Evolutionary conservation across 2,113 vertebrate species (phyloP).

Genomic region (Eupsittula cactorum): DNA sequence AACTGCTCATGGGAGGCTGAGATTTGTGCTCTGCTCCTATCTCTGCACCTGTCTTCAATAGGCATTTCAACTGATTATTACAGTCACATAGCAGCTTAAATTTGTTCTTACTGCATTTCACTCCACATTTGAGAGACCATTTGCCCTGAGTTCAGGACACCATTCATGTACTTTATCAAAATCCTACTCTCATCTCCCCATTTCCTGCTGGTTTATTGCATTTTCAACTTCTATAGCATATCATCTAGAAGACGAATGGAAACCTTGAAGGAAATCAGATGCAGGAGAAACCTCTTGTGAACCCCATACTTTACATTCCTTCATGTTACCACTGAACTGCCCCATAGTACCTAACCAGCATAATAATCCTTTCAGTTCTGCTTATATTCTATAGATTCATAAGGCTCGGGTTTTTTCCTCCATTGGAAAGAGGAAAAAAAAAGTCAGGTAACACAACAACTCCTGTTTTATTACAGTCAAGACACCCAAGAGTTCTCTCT

Average conservation of each 20-base stretch:
- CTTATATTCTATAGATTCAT: neutral
- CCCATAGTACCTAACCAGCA: neutral
- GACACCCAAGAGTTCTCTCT: neutral
- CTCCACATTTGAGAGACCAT: neutral
- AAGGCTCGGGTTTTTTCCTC: neutral
- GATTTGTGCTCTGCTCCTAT: neutral
- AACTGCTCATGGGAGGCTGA: neutral
- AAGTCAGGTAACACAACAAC: neutral
- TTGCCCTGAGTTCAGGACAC: too few relatives aligned
- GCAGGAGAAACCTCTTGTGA: neutral
- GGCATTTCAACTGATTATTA: neutral
- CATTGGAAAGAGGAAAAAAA: neutral
- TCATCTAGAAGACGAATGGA: neutral
- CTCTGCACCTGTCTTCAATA: neutral
- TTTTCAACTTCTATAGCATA: neutral
- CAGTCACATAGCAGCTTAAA: fast-evolving
- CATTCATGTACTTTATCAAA: neutral
- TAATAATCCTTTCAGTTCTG: neutral
- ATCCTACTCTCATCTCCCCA: neutral
- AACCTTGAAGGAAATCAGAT: neutral
- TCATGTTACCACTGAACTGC: neutral
- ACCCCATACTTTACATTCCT: neutral
- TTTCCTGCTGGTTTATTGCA: neutral
- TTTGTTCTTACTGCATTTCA: neutral
- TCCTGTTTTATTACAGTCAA: neutral